phyloP scores from a whole-genome alignment of 2,888 invertebrate species.

The Nomada lathburiana region DNA sequence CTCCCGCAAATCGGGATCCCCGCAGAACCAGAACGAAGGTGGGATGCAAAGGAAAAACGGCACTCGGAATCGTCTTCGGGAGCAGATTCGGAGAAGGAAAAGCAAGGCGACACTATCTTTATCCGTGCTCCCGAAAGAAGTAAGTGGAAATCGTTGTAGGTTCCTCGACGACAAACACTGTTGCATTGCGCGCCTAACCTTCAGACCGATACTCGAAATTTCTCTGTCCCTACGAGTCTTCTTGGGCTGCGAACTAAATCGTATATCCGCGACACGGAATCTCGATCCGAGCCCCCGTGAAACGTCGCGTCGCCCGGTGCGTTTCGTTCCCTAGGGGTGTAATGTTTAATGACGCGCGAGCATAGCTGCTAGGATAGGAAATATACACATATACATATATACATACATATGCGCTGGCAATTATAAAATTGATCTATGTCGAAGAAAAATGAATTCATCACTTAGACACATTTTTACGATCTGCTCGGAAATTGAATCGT shows the following conservation, averaged over 20 bases:
- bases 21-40: conserved; percentile 35
- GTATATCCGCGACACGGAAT: conserved; percentile 59
- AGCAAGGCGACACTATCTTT: conserved; percentile 54
- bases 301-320: conserved; percentile 6
- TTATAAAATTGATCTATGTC: too few species aligned
- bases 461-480: too few species aligned
- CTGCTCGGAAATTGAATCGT: too few species aligned
- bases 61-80: conserved; percentile 9
- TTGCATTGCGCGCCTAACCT: conserved; percentile 46
- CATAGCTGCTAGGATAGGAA: not conserved
- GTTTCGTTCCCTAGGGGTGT: not conserved
- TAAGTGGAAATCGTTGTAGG: conserved; percentile 81
- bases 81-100: conserved; percentile 32
- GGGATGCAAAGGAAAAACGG: conserved; percentile 61
- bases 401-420: too few species aligned
- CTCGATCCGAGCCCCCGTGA: conserved; percentile 50
- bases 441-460: too few species aligned
- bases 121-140: conserved; percentile 68
- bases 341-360: conserved; percentile 11
- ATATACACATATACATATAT: too few species aligned
- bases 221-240: conserved; percentile 21
- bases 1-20: conserved; percentile 58
- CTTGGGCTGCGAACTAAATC: conserved; percentile 51
- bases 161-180: conserved; percentile 69
- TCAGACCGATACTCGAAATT: conserved; percentile 57